Evolutionary conservation across 2,797 vertebrate genomes (phyloP), one percentile per base, ranked within the genome.

Genomic region (Melanotaenia nigrans): DNA sequence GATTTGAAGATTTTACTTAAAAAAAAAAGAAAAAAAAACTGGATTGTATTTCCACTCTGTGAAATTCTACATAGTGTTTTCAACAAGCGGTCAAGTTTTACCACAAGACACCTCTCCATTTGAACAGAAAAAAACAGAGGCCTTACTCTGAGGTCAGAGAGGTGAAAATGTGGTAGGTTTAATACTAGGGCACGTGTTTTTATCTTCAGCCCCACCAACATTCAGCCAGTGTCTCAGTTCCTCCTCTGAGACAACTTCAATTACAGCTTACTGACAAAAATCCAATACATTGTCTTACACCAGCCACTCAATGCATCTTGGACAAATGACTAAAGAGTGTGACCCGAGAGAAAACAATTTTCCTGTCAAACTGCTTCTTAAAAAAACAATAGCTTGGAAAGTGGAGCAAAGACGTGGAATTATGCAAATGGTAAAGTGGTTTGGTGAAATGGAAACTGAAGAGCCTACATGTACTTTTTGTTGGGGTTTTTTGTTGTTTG

Each of bases 341-440:
- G 81, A 89, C 79, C 79, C 81, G 84, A 73, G 78, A 87, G 77
- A 87, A 86, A 90, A 84, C 79, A 72, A 80, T 86, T 90, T 87
- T 91, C 82, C 70, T 75, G 78, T 85, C 69, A 81, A 85, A 87
- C 68, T 77, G 67, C 79, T 75, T 79, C 65, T 89, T 81, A 49
- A 81, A 80, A 33, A 88, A 79, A 94, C 90, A 92, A 93, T 90
- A 85, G 87, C 78, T 85, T 88, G 89, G 89, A 90, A 85, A 88
- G 77, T 63, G 69, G 54, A 79, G 75, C 71, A 78, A 75, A 63
- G 81, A 89, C 42, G 5, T 88, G 79, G 77, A 90, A 90, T 90
- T 87, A 85, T 85, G 73, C 68, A 79, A 89, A 92, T 85, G 71
- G 77, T 22, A 77, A 24, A 63, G 82, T 74, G 84, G 87, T 89